phyloP scores from a whole-genome alignment of 1,140 invertebrate species.

The Papilio machaon region DNA sequence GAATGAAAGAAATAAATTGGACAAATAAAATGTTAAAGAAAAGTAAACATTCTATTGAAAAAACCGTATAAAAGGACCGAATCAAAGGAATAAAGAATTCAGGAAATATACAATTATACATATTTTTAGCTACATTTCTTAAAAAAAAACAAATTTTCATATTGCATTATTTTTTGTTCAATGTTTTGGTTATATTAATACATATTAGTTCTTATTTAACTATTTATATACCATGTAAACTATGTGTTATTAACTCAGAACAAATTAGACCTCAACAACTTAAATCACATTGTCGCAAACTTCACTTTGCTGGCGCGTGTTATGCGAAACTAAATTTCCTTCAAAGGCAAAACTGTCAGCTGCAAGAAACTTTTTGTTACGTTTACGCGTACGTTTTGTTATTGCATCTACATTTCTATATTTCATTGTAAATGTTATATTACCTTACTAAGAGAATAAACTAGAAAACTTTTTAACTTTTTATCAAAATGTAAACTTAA shows the following conservation, averaged over 20 bases:
- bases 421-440: constrained; percentile 2
- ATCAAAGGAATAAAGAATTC: constrained; percentile 6
- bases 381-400: too few species aligned
- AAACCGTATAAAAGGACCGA: background rate
- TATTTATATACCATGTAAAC: background rate
- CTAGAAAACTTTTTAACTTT: background rate
- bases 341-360: constrained; percentile 4
- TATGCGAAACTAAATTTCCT: constrained; percentile 25
- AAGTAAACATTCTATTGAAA: constrained; percentile 28
- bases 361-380: constrained; percentile 15
- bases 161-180: too few species aligned
- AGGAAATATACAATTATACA: background rate
- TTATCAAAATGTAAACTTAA: background rate
- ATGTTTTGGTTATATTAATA: too few species aligned
- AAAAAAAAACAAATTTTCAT: too few species aligned
- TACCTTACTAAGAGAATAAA: background rate
- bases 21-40: constrained; percentile 30
- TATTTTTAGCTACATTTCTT: background rate
- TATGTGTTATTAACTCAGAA: background rate
- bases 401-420: constrained; percentile 19
- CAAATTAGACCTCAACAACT: constrained; percentile 21
- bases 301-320: constrained; percentile 17
- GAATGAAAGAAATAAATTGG: constrained; percentile 34
- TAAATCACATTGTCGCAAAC: constrained; percentile 19
- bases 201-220: too few species aligned